Conservation (phyloP, 2,888 invertebrate species). For the Leptarthrus brevirostris region DNA sequence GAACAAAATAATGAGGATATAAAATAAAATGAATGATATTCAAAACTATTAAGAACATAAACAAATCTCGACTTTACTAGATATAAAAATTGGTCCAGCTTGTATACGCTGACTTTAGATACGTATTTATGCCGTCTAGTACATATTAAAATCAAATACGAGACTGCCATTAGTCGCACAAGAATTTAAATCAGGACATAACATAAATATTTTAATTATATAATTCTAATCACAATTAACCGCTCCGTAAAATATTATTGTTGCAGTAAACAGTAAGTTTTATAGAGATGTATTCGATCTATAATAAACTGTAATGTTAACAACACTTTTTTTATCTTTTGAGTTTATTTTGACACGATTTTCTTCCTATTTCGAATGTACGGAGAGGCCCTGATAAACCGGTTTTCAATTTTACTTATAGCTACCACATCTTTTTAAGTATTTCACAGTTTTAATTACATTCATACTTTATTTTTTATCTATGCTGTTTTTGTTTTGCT, state of each 20-base stretch:
- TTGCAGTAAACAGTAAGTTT: slow-evolving; percentile 5
- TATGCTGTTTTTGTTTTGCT: slow-evolving; percentile 10
- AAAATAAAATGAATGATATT: too few relatives aligned
- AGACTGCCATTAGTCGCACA: slow-evolving; percentile 2
- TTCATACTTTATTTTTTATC: slow-evolving; percentile 9
- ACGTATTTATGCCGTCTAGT: too few relatives aligned
- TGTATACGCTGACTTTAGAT: too few relatives aligned
- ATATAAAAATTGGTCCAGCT: too few relatives aligned
- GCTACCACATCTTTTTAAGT: slow-evolving; percentile 29
- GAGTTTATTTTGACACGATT: slow-evolving; percentile 32
- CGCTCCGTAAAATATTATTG: slow-evolving; percentile 27
- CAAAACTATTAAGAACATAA: too few relatives aligned
- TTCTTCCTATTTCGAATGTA: slow-evolving; percentile 8
- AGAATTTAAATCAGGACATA: neutral
- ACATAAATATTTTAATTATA: neutral
- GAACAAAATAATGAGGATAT: too few relatives aligned
- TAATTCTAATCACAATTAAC: slow-evolving; percentile 6
- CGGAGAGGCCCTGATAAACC: slow-evolving; percentile 46
- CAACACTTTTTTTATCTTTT: neutral
- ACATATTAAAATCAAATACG: too few relatives aligned
- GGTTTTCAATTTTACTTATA: slow-evolving; percentile 34
- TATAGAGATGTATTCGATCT: slow-evolving; percentile 13
- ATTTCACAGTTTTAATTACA: slow-evolving; percentile 43
- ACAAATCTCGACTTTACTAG: too few relatives aligned
- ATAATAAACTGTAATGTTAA: neutral